These are phyloP conservation scores for Andrena haemorrhoa DNA, from an alignment of 2,888 invertebrate species.

Conservation along the genomic window DNA sequence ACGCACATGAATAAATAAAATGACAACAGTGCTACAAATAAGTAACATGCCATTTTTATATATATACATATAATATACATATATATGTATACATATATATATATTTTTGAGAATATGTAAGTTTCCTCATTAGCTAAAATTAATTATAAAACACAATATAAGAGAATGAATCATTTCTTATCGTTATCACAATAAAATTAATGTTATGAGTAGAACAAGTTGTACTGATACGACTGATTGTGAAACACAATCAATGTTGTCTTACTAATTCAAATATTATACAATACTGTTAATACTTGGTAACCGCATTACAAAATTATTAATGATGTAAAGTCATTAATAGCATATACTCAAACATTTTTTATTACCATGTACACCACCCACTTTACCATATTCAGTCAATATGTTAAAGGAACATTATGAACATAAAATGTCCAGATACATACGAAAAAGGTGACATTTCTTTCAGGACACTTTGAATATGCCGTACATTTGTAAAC, in stretches of 20 bases:
- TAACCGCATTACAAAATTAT: conserved; percentile 38
- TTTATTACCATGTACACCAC: conserved; percentile 65
- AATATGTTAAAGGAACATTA: conserved; percentile 30
- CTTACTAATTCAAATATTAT: conserved; percentile 50
- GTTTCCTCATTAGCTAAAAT: conserved; percentile 82
- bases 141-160: conserved; percentile 72
- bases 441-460: conserved; percentile 50
- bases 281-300: conserved; percentile 55
- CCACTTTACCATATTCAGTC: conserved; percentile 71
- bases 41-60: conserved; percentile 38
- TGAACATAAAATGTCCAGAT: conserved; percentile 29
- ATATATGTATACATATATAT: not conserved
- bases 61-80: not conserved
- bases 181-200: conserved; percentile 67
- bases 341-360: conserved; percentile 38
- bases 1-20: conserved; percentile 39
- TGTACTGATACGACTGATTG: conserved; percentile 46
- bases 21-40: conserved; percentile 24
- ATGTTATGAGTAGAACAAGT: conserved; percentile 59
- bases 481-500: conserved; percentile 16
- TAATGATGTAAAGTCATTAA: conserved; percentile 45
- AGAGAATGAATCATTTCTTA: conserved; percentile 66
- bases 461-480: conserved; percentile 35
- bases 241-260: conserved; percentile 33
- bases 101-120: conserved; percentile 81